Evolutionary conservation across 1,140 invertebrate species (phyloP).

Genomic region (Thaumetopoea pityocampa): DNA sequence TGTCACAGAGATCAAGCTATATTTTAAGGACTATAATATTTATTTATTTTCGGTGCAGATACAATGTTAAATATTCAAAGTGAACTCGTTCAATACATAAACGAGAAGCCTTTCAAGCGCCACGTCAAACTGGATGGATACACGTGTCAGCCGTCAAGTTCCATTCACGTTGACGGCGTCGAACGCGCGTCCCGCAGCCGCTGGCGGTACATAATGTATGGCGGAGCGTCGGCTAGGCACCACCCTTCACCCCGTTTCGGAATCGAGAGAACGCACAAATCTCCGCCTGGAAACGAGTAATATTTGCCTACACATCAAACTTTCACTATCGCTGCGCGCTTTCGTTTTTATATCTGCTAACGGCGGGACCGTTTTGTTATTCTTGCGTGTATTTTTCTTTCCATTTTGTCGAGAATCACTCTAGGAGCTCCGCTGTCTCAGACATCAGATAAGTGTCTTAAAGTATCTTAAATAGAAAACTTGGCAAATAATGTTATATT

Average conservation of each 20-base stretch:
- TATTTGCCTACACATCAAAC: conserved; percentile 76
- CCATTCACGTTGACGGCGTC: conserved; percentile 61
- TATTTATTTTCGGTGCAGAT: too few relatives aligned
- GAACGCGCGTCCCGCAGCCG: conserved; percentile 45
- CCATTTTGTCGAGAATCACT: too few relatives aligned
- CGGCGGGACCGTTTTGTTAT: conserved; percentile 58
- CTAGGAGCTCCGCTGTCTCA: too few relatives aligned
- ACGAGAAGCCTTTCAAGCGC: conserved; percentile 19
- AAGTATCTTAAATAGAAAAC: too few relatives aligned
- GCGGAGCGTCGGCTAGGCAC: conserved; percentile 35
- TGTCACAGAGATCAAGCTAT: too few relatives aligned
- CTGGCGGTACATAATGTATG: conserved; percentile 62
- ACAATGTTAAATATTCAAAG: conserved; percentile 1
- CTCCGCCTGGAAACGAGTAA: conserved; percentile 68
- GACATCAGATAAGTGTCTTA: too few relatives aligned
- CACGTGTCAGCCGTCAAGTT: conserved; percentile 65
- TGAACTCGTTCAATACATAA: conserved; percentile 11
- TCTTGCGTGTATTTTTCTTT: conserved; percentile 45
- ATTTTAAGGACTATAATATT: too few relatives aligned
- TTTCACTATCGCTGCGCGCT: conserved; percentile 72
- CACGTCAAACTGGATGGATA: conserved; percentile 35
- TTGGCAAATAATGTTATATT: too few relatives aligned
- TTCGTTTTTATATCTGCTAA: conserved; percentile 71
- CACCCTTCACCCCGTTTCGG: conserved; percentile 50
- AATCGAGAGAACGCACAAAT: conserved; percentile 69